A percentile compares a stretch with the other conserved stretches of the same genome.
Evolutionary conservation across 2,797 vertebrate genomes (phyloP).

Genomic region (Cossypha polioptera): DNA sequence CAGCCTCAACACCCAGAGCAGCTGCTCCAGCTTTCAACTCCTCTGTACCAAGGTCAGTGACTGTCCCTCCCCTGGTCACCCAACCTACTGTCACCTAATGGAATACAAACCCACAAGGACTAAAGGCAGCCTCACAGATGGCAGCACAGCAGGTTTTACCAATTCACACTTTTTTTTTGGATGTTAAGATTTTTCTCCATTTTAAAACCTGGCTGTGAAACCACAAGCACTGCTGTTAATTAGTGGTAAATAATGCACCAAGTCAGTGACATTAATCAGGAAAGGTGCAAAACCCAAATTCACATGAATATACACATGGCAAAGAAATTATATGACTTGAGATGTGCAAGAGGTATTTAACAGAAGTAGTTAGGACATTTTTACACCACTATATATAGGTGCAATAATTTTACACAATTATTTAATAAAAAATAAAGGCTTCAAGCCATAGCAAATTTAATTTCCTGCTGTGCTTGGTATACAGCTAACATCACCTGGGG

Average conservation of each 20-base stretch:
- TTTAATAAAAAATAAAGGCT: neutral
- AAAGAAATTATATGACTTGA: neutral
- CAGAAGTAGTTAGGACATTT: neutral
- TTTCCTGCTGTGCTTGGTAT: neutral
- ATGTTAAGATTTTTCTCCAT: neutral
- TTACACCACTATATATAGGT: neutral
- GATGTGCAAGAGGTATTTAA: neutral
- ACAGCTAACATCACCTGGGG: neutral
- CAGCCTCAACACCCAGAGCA: neutral
- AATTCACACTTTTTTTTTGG: neutral
- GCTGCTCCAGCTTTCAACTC: rapidly evolving
- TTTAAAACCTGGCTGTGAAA: neutral
- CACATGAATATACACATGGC: neutral
- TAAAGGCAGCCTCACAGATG: neutral
- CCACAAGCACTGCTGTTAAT: neutral
- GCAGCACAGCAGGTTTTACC: neutral
- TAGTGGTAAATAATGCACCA: neutral
- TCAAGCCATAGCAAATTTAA: neutral
- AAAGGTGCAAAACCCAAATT: neutral
- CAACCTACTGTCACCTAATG: neutral
- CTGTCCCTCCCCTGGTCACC: neutral
- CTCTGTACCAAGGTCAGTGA: neutral
- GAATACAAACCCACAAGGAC: neutral
- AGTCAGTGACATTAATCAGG: neutral
- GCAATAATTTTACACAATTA: neutral